These are phyloP conservation scores for Progne subis DNA, from an alignment of 2,113 vertebrate species.

Conservation along the genomic window DNA sequence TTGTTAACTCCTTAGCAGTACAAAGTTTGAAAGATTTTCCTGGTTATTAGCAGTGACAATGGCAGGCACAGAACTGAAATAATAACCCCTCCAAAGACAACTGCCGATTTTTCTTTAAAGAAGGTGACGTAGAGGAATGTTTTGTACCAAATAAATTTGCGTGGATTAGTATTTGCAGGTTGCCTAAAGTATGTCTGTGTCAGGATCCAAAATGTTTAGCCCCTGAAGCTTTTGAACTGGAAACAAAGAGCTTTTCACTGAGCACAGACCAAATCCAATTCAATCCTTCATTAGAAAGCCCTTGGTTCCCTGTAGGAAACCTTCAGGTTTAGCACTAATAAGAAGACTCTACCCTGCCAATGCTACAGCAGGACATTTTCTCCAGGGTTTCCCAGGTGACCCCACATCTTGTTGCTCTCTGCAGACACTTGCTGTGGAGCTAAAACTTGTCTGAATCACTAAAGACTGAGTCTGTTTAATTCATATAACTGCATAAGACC, in stretches of 20 bases:
- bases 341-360: constrained; percentile 37
- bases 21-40: background rate
- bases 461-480: background rate
- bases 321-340: constrained; percentile 75
- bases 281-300: constrained; percentile 79
- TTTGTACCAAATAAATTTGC: constrained; percentile 72
- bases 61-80: background rate
- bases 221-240: constrained; percentile 71
- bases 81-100: constrained; percentile 62
- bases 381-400: constrained; percentile 65
- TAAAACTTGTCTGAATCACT: background rate
- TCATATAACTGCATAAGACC: background rate
- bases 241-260: constrained; percentile 79
- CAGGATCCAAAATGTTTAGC: constrained; percentile 68
- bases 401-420: constrained; percentile 27
- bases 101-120: constrained; percentile 23
- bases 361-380: constrained; percentile 59
- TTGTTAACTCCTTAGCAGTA: background rate
- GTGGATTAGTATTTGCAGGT: constrained; percentile 75
- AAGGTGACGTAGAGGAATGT: constrained; percentile 67
- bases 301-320: constrained; percentile 72
- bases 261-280: constrained; percentile 69
- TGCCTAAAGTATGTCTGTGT: constrained; percentile 65
- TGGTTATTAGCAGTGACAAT: background rate
- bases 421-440: constrained; percentile 23